Conservation (phyloP, 2,888 invertebrate genomes). For the Phorcus lineatus region DNA sequence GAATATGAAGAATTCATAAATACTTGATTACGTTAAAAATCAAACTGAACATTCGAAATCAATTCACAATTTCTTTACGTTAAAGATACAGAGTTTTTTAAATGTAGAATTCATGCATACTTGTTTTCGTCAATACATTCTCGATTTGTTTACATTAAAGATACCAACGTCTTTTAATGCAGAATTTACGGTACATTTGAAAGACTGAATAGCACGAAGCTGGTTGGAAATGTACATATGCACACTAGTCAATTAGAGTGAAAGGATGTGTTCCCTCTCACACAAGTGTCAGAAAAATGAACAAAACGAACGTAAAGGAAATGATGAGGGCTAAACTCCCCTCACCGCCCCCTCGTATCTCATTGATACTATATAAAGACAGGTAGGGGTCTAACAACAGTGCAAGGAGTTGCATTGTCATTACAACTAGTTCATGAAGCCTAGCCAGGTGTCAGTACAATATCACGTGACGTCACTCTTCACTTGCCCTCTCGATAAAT, state of each 20-base stretch:
- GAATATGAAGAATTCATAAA: no score
- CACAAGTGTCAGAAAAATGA: slow-evolving; percentile 12
- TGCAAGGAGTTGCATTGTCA: background rate
- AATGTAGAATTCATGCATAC: no score
- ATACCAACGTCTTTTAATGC: no score
- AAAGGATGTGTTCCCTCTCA: background rate
- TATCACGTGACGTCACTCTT: background rate
- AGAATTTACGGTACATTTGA: background rate
- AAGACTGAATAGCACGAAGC: background rate
- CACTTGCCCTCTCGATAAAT: background rate
- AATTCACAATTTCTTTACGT: no score
- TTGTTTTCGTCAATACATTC: no score
- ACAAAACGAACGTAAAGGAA: background rate
- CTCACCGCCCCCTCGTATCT: background rate
- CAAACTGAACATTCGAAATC: no score
- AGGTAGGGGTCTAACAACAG: background rate
- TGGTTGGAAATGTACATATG: background rate
- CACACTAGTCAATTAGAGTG: background rate
- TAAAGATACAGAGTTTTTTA: no score
- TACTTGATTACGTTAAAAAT: no score
- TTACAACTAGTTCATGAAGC: background rate
- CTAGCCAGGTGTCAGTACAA: background rate
- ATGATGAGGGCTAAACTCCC: background rate
- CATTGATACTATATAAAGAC: background rate
- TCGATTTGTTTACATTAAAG: no score